Conservation (phyloP, 2,113 vertebrate species). For the Dasyurus viverrinus region DNA sequence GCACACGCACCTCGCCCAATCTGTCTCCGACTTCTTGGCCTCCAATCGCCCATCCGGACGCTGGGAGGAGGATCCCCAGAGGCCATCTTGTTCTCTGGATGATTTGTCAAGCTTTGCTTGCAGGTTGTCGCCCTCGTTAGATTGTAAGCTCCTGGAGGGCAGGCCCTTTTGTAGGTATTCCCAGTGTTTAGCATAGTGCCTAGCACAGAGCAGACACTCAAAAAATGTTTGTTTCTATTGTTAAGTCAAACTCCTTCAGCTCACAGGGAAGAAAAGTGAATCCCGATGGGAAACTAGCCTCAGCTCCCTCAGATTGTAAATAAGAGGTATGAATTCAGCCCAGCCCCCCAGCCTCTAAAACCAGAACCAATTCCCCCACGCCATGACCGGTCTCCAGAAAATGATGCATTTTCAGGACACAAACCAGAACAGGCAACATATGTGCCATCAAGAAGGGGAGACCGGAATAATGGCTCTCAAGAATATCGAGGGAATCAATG, state of each 20-base stretch:
- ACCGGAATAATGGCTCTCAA: neutral
- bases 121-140: neutral
- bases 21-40: neutral
- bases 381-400: neutral
- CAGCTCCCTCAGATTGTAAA: neutral
- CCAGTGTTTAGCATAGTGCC: neutral
- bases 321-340: neutral
- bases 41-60: neutral
- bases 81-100: neutral
- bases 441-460: neutral
- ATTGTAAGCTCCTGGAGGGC: neutral
- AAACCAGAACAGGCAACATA: neutral
- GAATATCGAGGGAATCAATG: neutral
- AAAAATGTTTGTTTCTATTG: neutral
- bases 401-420: neutral
- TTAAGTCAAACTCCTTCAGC: neutral
- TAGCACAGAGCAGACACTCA: neutral
- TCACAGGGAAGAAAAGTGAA: neutral
- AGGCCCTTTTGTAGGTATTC: neutral
- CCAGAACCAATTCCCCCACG: neutral
- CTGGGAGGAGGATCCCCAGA: neutral
- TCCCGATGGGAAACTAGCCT: neutral
- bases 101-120: neutral
- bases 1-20: neutral
- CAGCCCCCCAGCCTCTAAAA: neutral